Base-by-base conservation (phyloP, 2,888 invertebrate genomes). In the Galeopsomyia nigrocyanea region DNA sequence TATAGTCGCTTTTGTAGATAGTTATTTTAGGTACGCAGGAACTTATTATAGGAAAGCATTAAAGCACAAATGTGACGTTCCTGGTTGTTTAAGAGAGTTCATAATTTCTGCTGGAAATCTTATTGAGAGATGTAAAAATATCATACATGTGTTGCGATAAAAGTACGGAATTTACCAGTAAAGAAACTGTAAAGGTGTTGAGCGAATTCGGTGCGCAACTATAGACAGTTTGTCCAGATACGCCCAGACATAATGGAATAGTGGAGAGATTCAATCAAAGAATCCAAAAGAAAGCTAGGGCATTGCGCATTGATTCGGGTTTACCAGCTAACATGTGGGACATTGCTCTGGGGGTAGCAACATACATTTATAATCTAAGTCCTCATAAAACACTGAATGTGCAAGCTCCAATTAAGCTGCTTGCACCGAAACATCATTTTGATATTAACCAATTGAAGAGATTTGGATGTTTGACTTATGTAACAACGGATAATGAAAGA, bases 91-190 rank as follows among this genome's bases (percentile, higher is more conserved):
- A 14, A 70, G 76, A 26, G n/a, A 17, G 16, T 76, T 77, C 62
- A 51, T 79, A n/a, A 76, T 50, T 50, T 73, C 73, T 14, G 72
- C 76, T 10, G 66, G 77, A 73, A 78, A 78, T 68, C 31, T 78
- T 77, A 62, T 78, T 77, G 17, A 26, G 26, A 13, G 73, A 78
- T 60, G 73, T 70, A 16, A 78, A 78, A 60, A 68, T 79, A 3
- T 80, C 78, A 55, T 78, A 78, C 62, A 61, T 79, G 55, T 65
- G 75, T 9, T 61, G 73, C 3, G 78, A 79, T 68, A 66, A 78
- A 39, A 78, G 74, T 22, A 78, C 62, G 0, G 77, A 79, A 57
- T 78, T 51, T 64, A 78, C 75, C 21, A 77, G 78, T n/a, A 73
- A 75, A 1, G 60, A 77, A 21, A 77, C 77, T 1, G 16, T 70